A percentile compares a stretch with the other conserved stretches of the same genome.
These are phyloP conservation scores for Ctenochaetus hawaiiensis DNA, from an alignment of 2,797 vertebrate genomes.

Conservation along the genomic window DNA sequence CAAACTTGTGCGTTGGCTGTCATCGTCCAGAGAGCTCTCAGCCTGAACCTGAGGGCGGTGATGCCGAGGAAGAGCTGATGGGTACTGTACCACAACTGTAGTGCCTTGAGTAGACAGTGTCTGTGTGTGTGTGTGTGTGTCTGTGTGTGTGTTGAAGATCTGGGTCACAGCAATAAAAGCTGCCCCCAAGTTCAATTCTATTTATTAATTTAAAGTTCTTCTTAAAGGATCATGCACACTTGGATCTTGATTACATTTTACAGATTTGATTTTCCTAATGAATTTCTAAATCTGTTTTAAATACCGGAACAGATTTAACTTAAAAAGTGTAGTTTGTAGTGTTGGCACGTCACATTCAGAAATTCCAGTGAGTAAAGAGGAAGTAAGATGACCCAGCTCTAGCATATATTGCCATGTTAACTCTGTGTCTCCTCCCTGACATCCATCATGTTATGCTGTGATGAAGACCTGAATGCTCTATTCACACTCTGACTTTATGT, in stretches of 20 bases:
- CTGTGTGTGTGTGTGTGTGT: conserved; percentile 57
- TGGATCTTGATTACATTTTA: background rate
- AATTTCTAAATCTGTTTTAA: background rate
- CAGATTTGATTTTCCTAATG: background rate
- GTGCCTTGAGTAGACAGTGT: conserved; percentile 55
- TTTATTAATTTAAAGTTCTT: background rate
- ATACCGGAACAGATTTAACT: background rate
- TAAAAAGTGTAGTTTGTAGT: background rate
- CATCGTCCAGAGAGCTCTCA: conserved; percentile 88
- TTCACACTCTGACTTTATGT: background rate
- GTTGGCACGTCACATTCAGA: background rate
- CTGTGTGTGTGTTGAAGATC: conserved; percentile 69
- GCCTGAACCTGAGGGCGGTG: conserved; percentile 87
- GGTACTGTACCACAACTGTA: conserved; percentile 89
- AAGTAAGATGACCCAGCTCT: conserved; percentile 68
- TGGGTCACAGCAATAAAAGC: conserved; percentile 63
- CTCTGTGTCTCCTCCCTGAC: conserved; percentile 24
- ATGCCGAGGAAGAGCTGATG: conserved; percentile 88
- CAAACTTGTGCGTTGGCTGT: conserved; percentile 70
- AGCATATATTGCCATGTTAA: conserved; percentile 65
- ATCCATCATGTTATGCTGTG: conserved; percentile 48
- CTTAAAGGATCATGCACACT: background rate
- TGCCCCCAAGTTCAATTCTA: background rate
- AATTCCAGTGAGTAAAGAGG: background rate
- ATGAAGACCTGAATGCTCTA: conserved; percentile 62